Base-by-base conservation (phyloP, 2,797 vertebrate genomes). In the Erethizon dorsatum region DNA sequence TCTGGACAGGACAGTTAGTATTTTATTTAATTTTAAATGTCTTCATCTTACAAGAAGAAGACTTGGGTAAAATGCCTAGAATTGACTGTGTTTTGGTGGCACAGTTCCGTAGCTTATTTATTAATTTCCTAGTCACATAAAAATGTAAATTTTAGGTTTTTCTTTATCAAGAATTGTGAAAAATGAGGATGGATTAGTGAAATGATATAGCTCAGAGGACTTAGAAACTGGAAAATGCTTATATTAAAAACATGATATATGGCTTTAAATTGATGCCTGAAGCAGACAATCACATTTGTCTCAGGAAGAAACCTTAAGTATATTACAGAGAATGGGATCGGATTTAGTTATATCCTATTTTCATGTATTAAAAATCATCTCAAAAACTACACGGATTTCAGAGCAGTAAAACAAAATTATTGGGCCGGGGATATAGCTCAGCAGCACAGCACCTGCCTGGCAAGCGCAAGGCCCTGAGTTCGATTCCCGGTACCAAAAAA, bases 41-140 rank as follows among this genome's bases (percentile, higher is more conserved):
- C 28, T 95, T 95, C 61, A 95, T 59, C 5, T 93, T 95, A 37
- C 11, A 63, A 75, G 52, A 94, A 80, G 54, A 89, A 2, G 18
- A 87, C 37, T 6, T 24, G n/a, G 45, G 75, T 88, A 59, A 90
- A 52, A 12, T 87, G 33, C 50, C 2, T 79, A 67, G 52, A 83
- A 93, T 86, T 65, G 91, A 61, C 24, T 77, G 31, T 83, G 13
- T 41, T 96, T 96, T 83, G 73, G 78, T 96, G 57, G 37, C 17
- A 56, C 15, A 71, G 89, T 90, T 88, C 45, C 28, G 83, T 85
- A 61, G 12, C 31, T 94, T 95, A 88, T 79, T 97, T 93, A 94
- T 90, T 92, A 88, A 95, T 91, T 96, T 96, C 24, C 54, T 92
- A 95, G 57, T 91, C 47, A 95, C 45, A 95, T 78, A 96, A 94